Evolutionary conservation across 2,888 invertebrate genomes (phyloP), one percentile per base, ranked within the genome.

Genomic region (Megastigmus dorsalis): DNA sequence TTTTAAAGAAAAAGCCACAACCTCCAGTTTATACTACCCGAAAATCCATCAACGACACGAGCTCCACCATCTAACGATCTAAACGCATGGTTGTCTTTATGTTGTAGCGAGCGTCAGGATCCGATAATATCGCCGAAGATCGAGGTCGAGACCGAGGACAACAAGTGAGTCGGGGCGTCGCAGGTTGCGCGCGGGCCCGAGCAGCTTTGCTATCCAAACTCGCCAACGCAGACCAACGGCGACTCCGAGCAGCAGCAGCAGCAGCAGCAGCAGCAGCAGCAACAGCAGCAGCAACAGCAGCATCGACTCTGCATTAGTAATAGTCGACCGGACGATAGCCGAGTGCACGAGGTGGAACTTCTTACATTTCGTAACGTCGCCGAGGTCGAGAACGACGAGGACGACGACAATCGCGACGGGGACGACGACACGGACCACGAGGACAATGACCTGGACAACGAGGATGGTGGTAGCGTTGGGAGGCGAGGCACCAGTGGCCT

Each of bases 71-170:
- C n/a, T n/a, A n/a, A n/a, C n/a, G n/a, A n/a, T n/a, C n/a, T n/a
- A n/a, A n/a, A n/a, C n/a, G n/a, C n/a, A n/a, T n/a, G n/a, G n/a
- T n/a, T n/a, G n/a, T 33, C 66, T 69, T 52, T 79, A 41, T 84
- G 82, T 86, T 86, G 10, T 83, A 88, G 88, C 72, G 88, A 88
- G 79, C 83, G 85, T 62, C 88, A 86, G 77, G 88, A 88, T 74
- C 83, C 85, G 77, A 86, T 87, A 76, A 83, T 80, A 62, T 85
- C 76, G 80, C 83, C 69, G 85, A 86, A 82, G 87, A 86, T 38
- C 75, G 86, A 87, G 57, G 36, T 62, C 75, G 68, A 86, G 76
- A 80, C 84, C 68, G 87, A 87, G 82, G 86, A 87, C 9, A 6
- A n/a, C 76, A 87, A 88, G 85, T 88, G 87, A 71, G 66, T 50